Conservation (phyloP, 2,888 invertebrate genomes). For the Cataglyphis altisquamis region DNA sequence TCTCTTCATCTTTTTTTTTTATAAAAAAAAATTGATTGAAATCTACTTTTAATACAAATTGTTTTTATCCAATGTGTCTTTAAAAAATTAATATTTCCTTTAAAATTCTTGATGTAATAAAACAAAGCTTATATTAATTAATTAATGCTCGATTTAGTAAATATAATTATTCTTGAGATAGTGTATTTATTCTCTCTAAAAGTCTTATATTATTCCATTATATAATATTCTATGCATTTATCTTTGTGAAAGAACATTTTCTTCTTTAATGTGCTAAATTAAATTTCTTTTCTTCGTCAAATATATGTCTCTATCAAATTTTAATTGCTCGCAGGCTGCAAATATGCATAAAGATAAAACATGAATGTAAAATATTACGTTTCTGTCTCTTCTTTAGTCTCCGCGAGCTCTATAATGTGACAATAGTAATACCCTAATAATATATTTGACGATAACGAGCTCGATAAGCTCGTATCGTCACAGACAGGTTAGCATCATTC, state of each 20-base stretch:
- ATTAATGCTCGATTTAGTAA: not conserved
- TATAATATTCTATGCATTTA: not conserved
- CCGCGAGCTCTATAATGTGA: not conserved
- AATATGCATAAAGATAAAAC: not conserved
- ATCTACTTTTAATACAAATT: not conserved
- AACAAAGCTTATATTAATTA: constrained; percentile 2
- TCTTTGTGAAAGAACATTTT: not conserved
- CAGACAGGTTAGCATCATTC: constrained; percentile 77
- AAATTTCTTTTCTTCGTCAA: not conserved
- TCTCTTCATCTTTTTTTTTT: not conserved
- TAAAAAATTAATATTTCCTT: not conserved
- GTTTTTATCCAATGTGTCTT: not conserved
- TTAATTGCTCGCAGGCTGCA: not conserved
- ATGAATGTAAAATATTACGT: not conserved
- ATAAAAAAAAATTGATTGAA: not conserved
- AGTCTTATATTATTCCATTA: not conserved
- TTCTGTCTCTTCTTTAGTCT: not conserved
- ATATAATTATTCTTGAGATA: constrained; percentile 6
- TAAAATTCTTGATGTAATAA: not conserved
- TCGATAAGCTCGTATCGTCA: constrained; percentile 49
- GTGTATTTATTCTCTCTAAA: not conserved
- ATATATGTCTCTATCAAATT: not conserved
- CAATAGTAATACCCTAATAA: not conserved
- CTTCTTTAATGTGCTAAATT: not conserved
- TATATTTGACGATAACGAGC: constrained; percentile 7